Base-by-base conservation (phyloP, 2,113 vertebrate genomes). In the Pionites leucogaster region DNA sequence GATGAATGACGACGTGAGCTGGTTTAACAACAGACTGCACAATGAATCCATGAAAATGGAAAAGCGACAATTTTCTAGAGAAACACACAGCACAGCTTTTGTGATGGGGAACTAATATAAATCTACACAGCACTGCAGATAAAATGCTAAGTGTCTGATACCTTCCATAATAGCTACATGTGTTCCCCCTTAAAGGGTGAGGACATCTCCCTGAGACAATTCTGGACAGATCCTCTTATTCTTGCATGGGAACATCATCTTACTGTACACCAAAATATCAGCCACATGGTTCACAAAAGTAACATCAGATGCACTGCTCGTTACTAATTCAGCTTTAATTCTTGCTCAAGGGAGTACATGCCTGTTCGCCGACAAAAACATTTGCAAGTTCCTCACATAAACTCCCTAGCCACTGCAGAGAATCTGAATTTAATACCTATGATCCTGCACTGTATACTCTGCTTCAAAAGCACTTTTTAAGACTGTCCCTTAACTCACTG, bases 111-210 rank as follows among this genome's bases (percentile, higher is more conserved):
- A 41, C 13, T 33, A 11, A 52, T 2, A 79, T 0, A 57, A 47
- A 70, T 7, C 31, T 70, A 22, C 0, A 3, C 49, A 47, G n/a
- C 0, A 19, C 9, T 62, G 79, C 46, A 81, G 64, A 69, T 17
- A 42, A 60, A 90, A 59, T 23, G 27, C 16, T 0, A 12, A n/a
- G 3, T 2, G 33, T 22, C n/a, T 1, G 0, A 1, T 9, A 81
- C 4, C 39, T 52, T 23, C 67, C 1, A 1, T 3, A 64, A 15
- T 1, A 76, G n/a, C n/a, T 52, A 39, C 2, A 2, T 0, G 9
- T 14, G 53, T 6, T 90, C 35, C n/a, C 41, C 44, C 1, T 16
- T 4, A 49, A 65, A 81, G 86, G 20, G 25, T 12, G 27, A 86
- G 74, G 64, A 22, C 42, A 23, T 52, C 39, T 77, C 70, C 80